phyloP scores from a whole-genome alignment of 2,113 vertebrate genomes.

The Tretioscincus oriximinensis region DNA sequence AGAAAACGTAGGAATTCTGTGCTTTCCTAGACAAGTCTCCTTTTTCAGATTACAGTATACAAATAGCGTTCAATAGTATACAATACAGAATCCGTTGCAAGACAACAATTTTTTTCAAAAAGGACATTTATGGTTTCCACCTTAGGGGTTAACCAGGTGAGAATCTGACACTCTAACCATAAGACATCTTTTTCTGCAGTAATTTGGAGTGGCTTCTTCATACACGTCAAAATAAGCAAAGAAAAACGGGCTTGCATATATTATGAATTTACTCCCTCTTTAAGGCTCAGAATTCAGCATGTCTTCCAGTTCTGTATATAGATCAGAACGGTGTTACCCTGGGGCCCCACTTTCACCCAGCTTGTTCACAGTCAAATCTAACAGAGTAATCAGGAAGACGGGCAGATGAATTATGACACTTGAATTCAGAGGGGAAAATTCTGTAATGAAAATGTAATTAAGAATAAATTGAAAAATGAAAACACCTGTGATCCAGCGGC shows the following conservation, averaged over 20 bases:
- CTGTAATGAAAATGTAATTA: slow-evolving; percentile 63
- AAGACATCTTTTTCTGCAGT: no score
- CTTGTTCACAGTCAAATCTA: background rate
- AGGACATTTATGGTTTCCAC: no score
- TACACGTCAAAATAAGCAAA: background rate
- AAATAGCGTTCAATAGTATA: no score
- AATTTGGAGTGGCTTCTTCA: no score
- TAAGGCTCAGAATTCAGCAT: background rate
- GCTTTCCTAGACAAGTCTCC: no score
- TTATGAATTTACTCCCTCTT: background rate
- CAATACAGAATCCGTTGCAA: no score
- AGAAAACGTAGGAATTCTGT: no score
- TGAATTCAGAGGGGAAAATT: slow-evolving; percentile 40
- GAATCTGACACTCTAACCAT: no score
- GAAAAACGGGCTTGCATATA: background rate
- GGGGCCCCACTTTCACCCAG: accelerated
- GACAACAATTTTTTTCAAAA: no score
- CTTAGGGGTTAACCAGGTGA: no score
- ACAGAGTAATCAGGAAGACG: slow-evolving; percentile 38
- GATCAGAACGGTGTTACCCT: background rate
- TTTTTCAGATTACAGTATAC: no score
- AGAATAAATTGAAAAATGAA: slow-evolving; percentile 65
- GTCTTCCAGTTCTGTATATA: background rate
- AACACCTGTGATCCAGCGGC: slow-evolving; percentile 55
- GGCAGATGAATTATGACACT: slow-evolving; percentile 56